These are phyloP conservation scores for Rhinogobio ventralis DNA, from an alignment of 2,797 vertebrate species.

Conservation along the genomic window DNA sequence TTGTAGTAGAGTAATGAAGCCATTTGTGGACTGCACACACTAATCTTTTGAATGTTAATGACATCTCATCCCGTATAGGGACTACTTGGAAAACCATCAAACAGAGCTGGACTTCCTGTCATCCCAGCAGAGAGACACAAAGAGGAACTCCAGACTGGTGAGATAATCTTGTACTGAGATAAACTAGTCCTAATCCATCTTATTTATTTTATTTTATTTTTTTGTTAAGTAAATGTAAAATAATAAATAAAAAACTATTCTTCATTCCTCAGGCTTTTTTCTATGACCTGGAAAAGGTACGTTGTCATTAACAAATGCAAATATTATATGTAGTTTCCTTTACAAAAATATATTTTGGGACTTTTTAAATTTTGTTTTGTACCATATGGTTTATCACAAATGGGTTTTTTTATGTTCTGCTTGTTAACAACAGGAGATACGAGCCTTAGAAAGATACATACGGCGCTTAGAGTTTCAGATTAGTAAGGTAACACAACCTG, in stretches of 20 bases:
- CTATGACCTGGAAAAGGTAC: constrained; percentile 97
- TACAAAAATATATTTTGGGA: not conserved
- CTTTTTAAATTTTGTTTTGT: not conserved
- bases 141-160: constrained; percentile 94
- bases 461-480: constrained; percentile 94
- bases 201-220: not conserved
- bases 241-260: not conserved
- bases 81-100: constrained; percentile 88
- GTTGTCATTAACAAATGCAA: constrained; percentile 40
- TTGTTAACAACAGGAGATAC: constrained; percentile 83
- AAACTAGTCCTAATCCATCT: not conserved
- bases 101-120: constrained; percentile 90
- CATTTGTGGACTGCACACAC: not conserved
- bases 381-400: not conserved
- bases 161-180: constrained; percentile 62
- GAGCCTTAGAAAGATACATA: constrained; percentile 88
- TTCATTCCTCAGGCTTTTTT: constrained; percentile 87
- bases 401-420: not conserved
- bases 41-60: constrained; percentile 5
- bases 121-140: constrained; percentile 86
- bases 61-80: constrained; percentile 72
- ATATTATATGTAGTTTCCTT: not conserved
- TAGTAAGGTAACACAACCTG: constrained; percentile 84
- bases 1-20: not conserved
- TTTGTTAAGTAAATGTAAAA: not conserved